phyloP scores from a whole-genome alignment of 2,888 invertebrate genomes.

The Chesias legatella region DNA sequence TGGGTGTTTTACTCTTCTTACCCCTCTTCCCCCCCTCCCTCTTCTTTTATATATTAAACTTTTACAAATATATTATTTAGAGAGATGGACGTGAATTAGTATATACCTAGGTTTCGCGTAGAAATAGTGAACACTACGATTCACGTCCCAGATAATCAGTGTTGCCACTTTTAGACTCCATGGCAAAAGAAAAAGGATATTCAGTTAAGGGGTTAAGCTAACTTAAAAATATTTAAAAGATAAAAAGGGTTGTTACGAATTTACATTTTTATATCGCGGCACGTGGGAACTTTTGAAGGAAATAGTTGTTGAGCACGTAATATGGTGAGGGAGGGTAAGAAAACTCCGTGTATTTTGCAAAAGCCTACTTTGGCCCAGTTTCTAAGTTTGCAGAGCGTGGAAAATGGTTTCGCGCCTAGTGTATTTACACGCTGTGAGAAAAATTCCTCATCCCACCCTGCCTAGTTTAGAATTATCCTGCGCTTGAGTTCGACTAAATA shows the following conservation, averaged over 20 bases:
- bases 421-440: slow-evolving; percentile 64
- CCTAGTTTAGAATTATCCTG: slow-evolving; percentile 32
- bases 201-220: slow-evolving; percentile 21
- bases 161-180: slow-evolving; percentile 10
- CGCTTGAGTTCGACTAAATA: slow-evolving; percentile 3
- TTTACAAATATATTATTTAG: too few relatives aligned
- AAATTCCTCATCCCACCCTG: slow-evolving; percentile 31
- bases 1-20: too few relatives aligned
- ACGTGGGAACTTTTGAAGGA: slow-evolving; percentile 49
- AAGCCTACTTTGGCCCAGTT: slow-evolving; percentile 77
- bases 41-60: too few relatives aligned
- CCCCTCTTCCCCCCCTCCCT: too few relatives aligned
- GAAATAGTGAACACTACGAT: too few relatives aligned
- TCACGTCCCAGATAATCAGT: too few relatives aligned
- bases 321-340: slow-evolving; percentile 54
- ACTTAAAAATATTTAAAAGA: slow-evolving; percentile 34
- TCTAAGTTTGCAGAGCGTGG: slow-evolving; percentile 71
- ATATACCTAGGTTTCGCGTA: too few relatives aligned
- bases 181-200: slow-evolving; percentile 13
- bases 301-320: slow-evolving; percentile 73
- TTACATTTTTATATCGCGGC: slow-evolving; percentile 58
- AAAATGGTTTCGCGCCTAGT: slow-evolving; percentile 65
- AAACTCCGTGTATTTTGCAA: slow-evolving; percentile 64
- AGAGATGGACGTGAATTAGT: too few relatives aligned
- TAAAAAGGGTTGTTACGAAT: slow-evolving; percentile 41